Conservation (phyloP, 2,888 invertebrate species). For the Stegophylla sp. region DNA sequence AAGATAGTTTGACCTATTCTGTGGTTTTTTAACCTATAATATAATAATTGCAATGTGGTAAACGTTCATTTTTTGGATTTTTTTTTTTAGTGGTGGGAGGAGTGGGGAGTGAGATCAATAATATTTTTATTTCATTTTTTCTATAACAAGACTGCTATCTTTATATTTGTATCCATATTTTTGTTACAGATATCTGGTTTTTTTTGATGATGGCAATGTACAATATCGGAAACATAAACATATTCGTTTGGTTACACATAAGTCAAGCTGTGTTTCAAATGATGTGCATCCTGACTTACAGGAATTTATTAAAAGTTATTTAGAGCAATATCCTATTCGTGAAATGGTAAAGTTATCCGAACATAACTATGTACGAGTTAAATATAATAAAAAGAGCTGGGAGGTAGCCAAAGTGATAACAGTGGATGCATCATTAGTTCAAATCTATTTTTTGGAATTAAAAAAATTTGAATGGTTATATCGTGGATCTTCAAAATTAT, state of each 20-base stretch:
- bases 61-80: no score
- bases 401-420: conserved; percentile 77
- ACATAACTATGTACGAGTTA: conserved; percentile 82
- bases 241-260: conserved; percentile 75
- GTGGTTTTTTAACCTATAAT: no score
- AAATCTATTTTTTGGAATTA: conserved; percentile 81
- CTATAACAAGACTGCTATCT: no score
- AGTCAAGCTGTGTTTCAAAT: conserved; percentile 83
- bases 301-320: conserved; percentile 84
- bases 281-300: conserved; percentile 83
- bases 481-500: conserved; percentile 81
- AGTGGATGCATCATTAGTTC: conserved; percentile 89
- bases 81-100: no score
- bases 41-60: no score
- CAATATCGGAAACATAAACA: conserved; percentile 79
- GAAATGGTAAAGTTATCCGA: conserved; percentile 87
- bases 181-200: conserved; percentile 78
- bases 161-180: neutral
- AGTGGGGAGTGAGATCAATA: no score
- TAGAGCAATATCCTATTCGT: conserved; percentile 79
- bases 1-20: no score
- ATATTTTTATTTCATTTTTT: no score
- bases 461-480: conserved; percentile 91
- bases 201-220: conserved; percentile 92
- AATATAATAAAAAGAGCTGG: conserved; percentile 88